Evolutionary conservation across 2,888 invertebrate genomes (phyloP).

Genomic region (Plagiodera versicolora): DNA sequence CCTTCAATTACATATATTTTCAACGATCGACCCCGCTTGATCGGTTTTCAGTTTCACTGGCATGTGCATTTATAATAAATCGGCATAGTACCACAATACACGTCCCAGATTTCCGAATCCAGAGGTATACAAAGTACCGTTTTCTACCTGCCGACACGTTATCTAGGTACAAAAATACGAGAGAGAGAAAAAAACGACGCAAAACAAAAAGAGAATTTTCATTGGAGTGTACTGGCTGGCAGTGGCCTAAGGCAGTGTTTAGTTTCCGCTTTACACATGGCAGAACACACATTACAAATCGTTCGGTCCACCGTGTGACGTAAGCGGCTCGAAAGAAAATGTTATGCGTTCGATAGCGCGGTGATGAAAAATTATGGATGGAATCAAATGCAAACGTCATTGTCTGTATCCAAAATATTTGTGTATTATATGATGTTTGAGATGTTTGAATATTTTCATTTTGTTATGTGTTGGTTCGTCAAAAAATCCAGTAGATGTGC

Average conservation of each 20-base stretch:
- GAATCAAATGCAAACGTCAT: no score
- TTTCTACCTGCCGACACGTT: constrained; percentile 37
- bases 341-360: constrained; percentile 24
- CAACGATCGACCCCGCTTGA: not conserved
- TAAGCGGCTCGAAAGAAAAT: constrained; percentile 47
- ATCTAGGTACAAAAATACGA: constrained; percentile 44
- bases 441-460: no score
- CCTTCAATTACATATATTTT: no score
- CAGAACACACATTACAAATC: constrained; percentile 53
- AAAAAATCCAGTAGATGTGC: no score
- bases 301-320: constrained; percentile 40
- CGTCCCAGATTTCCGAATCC: constrained; percentile 21
- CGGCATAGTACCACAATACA: constrained; percentile 12
- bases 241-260: constrained; percentile 49
- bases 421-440: no score
- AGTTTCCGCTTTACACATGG: constrained; percentile 57
- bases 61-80: not conserved
- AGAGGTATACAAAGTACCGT: constrained; percentile 33
- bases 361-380: constrained; percentile 25
- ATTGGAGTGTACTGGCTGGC: constrained; percentile 47
- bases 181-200: constrained; percentile 28
- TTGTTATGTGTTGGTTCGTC: no score
- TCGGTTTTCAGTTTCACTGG: not conserved
- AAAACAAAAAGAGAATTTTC: constrained; percentile 45
- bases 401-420: no score